These are phyloP conservation scores for Agrypnia vestita DNA, from an alignment of 1,140 invertebrate genomes.

Conservation along the genomic window DNA sequence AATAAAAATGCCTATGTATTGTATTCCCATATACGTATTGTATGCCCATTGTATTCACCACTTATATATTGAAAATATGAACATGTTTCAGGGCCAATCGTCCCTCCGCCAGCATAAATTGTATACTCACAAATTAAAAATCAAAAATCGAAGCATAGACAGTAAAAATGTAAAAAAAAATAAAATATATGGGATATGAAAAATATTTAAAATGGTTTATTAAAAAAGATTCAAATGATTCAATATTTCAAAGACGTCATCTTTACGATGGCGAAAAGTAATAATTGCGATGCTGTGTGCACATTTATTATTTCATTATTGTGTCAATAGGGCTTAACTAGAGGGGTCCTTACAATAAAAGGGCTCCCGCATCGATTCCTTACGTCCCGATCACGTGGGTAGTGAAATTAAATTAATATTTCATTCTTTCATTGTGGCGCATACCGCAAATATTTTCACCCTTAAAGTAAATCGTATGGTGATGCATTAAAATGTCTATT, in stretches of 20 bases:
- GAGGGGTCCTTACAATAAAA: slow-evolving; percentile 29
- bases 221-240: no score
- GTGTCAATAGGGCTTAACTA: slow-evolving; percentile 56
- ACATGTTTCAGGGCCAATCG: no score
- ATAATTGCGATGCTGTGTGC: slow-evolving; percentile 40
- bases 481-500: slow-evolving; percentile 60
- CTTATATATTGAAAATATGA: no score
- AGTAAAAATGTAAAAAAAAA: no score
- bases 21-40: no score
- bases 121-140: no score
- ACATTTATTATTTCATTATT: slow-evolving; percentile 61
- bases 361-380: slow-evolving; percentile 36
- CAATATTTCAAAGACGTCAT: background rate
- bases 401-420: slow-evolving; percentile 62
- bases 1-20: no score
- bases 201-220: no score
- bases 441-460: slow-evolving; percentile 59
- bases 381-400: slow-evolving; percentile 32
- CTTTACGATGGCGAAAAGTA: slow-evolving; percentile 23
- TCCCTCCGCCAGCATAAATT: no score
- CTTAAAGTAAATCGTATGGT: slow-evolving; percentile 57
- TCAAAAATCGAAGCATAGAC: no score
- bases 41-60: no score
- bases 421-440: slow-evolving; percentile 60
- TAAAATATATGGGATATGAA: no score